These are phyloP conservation scores for Scaeva pyrastri DNA, from an alignment of 2,888 invertebrate species.

Conservation along the genomic window DNA sequence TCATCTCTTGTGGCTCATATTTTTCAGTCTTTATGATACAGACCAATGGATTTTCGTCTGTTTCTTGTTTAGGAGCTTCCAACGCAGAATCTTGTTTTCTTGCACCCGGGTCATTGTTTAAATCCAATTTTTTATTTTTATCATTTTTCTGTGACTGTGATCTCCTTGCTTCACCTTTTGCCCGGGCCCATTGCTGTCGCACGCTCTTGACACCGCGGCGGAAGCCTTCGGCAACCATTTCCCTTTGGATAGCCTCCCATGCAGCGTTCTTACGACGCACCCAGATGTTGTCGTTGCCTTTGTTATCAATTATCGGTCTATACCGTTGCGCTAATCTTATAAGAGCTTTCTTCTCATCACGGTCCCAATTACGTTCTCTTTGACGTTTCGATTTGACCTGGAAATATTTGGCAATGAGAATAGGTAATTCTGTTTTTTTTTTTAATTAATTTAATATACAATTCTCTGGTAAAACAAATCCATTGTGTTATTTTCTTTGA, in stretches of 20 bases:
- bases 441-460: not conserved
- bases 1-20: not conserved
- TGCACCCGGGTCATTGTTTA: not conserved
- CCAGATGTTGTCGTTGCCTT: conserved; percentile 3
- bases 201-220: conserved; percentile 2
- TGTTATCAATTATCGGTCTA: conserved; percentile 3
- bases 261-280: not conserved
- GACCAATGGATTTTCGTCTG: not conserved
- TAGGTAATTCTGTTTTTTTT: not conserved
- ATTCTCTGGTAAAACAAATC: conserved; percentile 5
- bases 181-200: not conserved
- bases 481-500: not conserved
- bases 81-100: not conserved
- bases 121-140: not conserved
- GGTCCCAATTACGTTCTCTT: conserved; percentile 19
- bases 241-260: conserved; percentile 5
- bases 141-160: not conserved
- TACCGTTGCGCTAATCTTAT: not conserved
- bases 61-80: no score
- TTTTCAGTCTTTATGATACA: not conserved
- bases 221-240: not conserved
- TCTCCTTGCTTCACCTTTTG: not conserved
- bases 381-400: conserved; percentile 6
- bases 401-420: not conserved
- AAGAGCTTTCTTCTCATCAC: not conserved